phyloP scores from a whole-genome alignment of 2,797 vertebrate species.

The Notolabrus celidotus region DNA sequence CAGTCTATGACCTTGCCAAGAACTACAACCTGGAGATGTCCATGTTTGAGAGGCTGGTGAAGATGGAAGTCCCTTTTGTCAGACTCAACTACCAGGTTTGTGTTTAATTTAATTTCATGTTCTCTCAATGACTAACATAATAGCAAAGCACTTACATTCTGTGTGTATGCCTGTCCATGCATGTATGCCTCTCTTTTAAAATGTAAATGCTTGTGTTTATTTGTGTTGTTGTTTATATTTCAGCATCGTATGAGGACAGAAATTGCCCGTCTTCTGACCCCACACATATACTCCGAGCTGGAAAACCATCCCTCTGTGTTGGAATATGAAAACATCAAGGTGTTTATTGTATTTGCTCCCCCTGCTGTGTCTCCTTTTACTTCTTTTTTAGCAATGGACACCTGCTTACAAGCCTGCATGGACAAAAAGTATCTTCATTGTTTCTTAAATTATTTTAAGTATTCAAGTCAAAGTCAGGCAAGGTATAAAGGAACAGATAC shows the following conservation, averaged over 20 bases:
- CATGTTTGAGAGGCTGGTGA: conserved; percentile 95
- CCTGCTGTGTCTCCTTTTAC: background rate
- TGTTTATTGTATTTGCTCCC: conserved; percentile 62
- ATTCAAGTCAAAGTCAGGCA: background rate
- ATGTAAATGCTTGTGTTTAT: background rate
- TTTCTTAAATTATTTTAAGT: conserved; percentile 15
- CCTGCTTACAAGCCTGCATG: conserved; percentile 11
- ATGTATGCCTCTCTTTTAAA: background rate
- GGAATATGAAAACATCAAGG: conserved; percentile 92
- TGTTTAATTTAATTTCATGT: conserved; percentile 7
- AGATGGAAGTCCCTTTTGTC: conserved; percentile 89
- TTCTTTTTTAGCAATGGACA: too few species aligned
- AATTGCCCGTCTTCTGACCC: conserved; percentile 92
- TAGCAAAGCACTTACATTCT: background rate
- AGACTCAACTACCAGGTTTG: conserved; percentile 94
- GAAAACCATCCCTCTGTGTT: conserved; percentile 94
- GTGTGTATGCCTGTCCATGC: too few species aligned
- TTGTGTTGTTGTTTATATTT: conserved; percentile 27
- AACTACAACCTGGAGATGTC: conserved; percentile 95
- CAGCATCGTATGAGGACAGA: conserved; percentile 97
- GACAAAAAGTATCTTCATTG: background rate
- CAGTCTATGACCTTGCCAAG: conserved; percentile 94
- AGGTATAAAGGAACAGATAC: conserved; percentile 1
- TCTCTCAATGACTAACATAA: background rate
- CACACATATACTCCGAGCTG: conserved; percentile 91